Evolutionary conservation across 1,140 invertebrate genomes (phyloP).

Genomic region (Hyposmocoma kahamanoa): DNA sequence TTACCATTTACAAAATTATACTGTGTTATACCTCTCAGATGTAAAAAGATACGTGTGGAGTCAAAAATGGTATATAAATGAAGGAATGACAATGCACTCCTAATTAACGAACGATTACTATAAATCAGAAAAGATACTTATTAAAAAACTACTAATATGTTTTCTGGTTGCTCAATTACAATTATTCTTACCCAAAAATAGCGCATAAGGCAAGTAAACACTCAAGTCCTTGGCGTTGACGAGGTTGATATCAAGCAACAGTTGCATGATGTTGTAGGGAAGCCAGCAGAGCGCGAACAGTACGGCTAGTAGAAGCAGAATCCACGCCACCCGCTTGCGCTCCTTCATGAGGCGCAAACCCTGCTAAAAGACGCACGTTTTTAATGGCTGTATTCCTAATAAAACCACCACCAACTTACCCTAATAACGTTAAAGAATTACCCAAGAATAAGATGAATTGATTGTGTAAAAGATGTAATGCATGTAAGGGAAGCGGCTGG

Average conservation of each 20-base stretch:
- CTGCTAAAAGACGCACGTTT: too few species aligned
- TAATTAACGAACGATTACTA: background rate
- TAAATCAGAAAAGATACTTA: background rate
- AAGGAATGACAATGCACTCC: too few species aligned
- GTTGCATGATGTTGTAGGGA: constrained; percentile 81
- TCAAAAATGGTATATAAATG: too few species aligned
- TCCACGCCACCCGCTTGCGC: constrained; percentile 81
- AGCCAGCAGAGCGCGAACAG: constrained; percentile 87
- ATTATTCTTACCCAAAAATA: constrained; percentile 63
- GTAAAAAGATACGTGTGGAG: too few species aligned
- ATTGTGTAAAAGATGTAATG: too few species aligned
- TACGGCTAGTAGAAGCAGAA: constrained; percentile 80
- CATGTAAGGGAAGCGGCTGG: too few species aligned
- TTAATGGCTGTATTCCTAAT: too few species aligned
- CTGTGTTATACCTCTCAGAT: too few species aligned
- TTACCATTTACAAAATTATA: too few species aligned
- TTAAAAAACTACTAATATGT: background rate
- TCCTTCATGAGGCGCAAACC: constrained; percentile 78
- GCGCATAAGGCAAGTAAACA: constrained; percentile 65
- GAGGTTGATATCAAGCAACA: constrained; percentile 76
- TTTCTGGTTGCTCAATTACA: background rate
- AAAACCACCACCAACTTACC: too few species aligned
- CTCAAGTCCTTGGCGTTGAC: constrained; percentile 45
- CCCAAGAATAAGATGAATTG: too few species aligned
- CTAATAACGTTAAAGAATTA: too few species aligned